phyloP scores from a whole-genome alignment of 2,888 invertebrate genomes.

The Terebella lapidaria region DNA sequence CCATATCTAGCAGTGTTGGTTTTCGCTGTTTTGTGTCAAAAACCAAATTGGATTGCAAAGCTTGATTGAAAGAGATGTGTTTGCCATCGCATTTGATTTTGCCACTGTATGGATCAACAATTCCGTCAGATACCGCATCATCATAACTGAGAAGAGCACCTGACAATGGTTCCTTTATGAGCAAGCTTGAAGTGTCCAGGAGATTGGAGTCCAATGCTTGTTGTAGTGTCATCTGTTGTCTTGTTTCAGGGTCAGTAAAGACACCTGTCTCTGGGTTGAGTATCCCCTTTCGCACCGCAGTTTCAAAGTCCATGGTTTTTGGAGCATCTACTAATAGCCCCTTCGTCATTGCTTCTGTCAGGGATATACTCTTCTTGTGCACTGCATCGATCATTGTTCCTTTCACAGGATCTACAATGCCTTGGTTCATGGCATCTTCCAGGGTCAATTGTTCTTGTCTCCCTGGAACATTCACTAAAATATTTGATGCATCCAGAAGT shows the following conservation, averaged over 20 bases:
- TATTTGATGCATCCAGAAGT: conserved; percentile 70
- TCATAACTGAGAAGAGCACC: conserved; percentile 65
- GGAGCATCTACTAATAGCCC: conserved; percentile 30
- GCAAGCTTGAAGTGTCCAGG: conserved; percentile 33
- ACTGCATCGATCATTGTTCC: conserved; percentile 16
- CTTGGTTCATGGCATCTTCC: conserved; percentile 22
- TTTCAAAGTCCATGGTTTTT: conserved; percentile 36
- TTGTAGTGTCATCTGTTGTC: conserved; percentile 41
- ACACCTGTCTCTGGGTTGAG: conserved; percentile 43
- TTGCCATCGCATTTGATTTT: conserved; percentile 66
- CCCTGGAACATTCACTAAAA: conserved; percentile 58
- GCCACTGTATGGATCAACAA: conserved; percentile 80
- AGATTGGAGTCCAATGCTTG: conserved; percentile 61
- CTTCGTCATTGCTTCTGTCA: conserved; percentile 22
- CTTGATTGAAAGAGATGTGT: conserved; percentile 51
- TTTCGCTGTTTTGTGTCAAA: conserved; percentile 59
- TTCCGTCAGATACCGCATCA: conserved; percentile 86
- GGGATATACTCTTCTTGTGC: conserved; percentile 15
- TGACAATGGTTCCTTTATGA: conserved; percentile 67
- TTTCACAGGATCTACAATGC: conserved; percentile 16
- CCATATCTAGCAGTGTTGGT: conserved; percentile 57
- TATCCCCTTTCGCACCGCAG: conserved; percentile 36
- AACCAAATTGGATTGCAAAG: conserved; percentile 68
- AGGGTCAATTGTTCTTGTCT: not conserved
- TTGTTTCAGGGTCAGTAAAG: conserved; percentile 21